Conservation (phyloP, 2,113 vertebrate species). For the Thamnaconus septentrionalis region DNA sequence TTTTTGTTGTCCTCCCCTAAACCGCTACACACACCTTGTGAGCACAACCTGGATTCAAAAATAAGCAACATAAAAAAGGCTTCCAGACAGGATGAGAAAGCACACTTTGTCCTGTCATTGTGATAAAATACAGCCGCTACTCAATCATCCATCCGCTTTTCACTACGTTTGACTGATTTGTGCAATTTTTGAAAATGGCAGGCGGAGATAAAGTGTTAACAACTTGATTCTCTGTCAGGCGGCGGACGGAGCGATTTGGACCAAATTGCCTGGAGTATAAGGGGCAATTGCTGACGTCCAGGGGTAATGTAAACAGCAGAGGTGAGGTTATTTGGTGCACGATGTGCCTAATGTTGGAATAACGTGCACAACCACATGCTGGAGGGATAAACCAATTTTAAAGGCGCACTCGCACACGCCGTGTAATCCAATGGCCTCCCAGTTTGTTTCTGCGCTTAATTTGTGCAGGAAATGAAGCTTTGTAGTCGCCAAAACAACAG, state of each 20-base stretch:
- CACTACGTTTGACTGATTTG: conserved; percentile 21
- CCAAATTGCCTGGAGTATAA: conserved; percentile 33
- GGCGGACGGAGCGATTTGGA: conserved; percentile 19
- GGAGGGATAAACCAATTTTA: conserved; percentile 25
- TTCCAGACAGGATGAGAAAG: background rate
- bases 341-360: conserved; percentile 17
- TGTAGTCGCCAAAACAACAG: conserved; percentile 50
- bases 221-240: conserved; percentile 39
- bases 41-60: background rate
- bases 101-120: conserved; percentile 13
- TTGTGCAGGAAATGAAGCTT: conserved; percentile 34
- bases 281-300: conserved; percentile 23
- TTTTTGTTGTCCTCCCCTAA: no score
- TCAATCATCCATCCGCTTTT: conserved; percentile 33
- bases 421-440: conserved; percentile 50
- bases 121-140: conserved; percentile 10
- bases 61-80: background rate
- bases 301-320: conserved; percentile 22
- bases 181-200: conserved; percentile 31
- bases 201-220: conserved; percentile 28
- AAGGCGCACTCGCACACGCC: conserved; percentile 9
- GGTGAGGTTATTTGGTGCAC: conserved; percentile 27
- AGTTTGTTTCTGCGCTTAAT: conserved; percentile 18
- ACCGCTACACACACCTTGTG: no score
- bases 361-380: conserved; percentile 32